Conservation (phyloP, 2,797 vertebrate genomes). For the Naso thynnoides region DNA sequence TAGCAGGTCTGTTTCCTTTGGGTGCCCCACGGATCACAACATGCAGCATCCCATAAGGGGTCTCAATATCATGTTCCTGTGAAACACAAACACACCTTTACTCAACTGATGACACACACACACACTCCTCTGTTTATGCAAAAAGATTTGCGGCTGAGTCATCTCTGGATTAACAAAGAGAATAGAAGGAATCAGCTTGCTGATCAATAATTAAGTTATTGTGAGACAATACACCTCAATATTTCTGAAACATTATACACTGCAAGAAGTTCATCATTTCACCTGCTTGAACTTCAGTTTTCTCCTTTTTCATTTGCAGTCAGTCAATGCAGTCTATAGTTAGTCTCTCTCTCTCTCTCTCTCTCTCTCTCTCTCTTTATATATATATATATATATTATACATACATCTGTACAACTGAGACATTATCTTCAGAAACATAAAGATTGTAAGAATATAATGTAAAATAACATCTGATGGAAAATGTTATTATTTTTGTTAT, state of each 20-base stretch:
- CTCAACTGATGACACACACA: conserved; percentile 36
- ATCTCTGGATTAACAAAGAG: background rate
- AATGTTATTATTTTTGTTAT: no score
- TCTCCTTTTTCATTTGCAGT: no score
- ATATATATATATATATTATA: no score
- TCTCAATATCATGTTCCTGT: conserved; percentile 98
- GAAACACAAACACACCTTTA: conserved; percentile 57
- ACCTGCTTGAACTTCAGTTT: conserved; percentile 1
- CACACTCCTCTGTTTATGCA: background rate
- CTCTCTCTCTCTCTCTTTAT: no score
- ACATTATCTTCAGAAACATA: background rate
- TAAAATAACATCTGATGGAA: background rate
- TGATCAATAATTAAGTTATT: background rate
- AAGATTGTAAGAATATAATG: background rate
- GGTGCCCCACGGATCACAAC: conserved; percentile 96
- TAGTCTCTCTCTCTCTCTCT: no score
- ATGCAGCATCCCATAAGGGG: conserved; percentile 94
- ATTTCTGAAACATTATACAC: background rate
- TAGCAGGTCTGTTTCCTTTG: conserved; percentile 94
- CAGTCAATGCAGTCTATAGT: no score
- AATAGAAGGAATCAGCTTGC: no score
- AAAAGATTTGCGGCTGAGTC: conserved; percentile 10
- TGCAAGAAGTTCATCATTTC: background rate
- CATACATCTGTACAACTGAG: background rate
- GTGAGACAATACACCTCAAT: background rate